Percentiles rank a stretch among this genome's conserved stretches.
phyloP scores from a whole-genome alignment of 2,888 invertebrate genomes.

The Eupithecia pulchellata region DNA sequence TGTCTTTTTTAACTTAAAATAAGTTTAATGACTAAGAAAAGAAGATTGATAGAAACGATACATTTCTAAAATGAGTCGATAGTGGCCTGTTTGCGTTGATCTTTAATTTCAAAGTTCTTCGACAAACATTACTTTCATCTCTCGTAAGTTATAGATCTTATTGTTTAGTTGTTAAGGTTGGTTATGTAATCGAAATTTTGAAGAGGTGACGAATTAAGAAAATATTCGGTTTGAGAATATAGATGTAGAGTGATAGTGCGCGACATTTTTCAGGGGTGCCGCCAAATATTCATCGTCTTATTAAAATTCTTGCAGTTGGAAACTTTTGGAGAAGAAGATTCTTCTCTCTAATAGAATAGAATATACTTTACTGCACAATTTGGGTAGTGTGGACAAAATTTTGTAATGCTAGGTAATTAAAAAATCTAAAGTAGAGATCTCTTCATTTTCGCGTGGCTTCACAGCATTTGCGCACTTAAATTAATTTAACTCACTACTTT shows the following conservation, averaged over 20 bases:
- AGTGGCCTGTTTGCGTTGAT: background rate
- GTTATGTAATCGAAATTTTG: conserved; percentile 44
- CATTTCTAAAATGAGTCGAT: background rate
- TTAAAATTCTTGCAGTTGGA: too few relatives aligned
- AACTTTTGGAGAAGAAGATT: too few relatives aligned
- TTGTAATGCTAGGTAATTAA: too few relatives aligned
- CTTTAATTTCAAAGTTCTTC: background rate
- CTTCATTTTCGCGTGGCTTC: too few relatives aligned
- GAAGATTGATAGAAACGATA: background rate
- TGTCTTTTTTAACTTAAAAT: background rate
- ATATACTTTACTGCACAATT: too few relatives aligned
- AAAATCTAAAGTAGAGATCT: too few relatives aligned
- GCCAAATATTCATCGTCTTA: background rate
- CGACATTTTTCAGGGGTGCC: conserved; percentile 70
- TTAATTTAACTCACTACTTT: too few relatives aligned
- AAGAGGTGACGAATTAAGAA: conserved; percentile 81
- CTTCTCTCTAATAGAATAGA: too few relatives aligned
- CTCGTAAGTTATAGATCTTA: conserved; percentile 42
- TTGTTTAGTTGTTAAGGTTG: conserved; percentile 39
- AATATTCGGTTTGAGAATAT: conserved; percentile 78
- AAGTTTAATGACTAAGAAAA: background rate
- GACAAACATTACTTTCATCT: conserved; percentile 24
- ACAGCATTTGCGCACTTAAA: too few relatives aligned
- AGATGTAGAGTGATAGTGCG: conserved; percentile 78
- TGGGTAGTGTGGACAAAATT: too few relatives aligned